These are phyloP conservation scores for Parthenolecanium corni DNA, from an alignment of 2,888 invertebrate species.

Conservation along the genomic window DNA sequence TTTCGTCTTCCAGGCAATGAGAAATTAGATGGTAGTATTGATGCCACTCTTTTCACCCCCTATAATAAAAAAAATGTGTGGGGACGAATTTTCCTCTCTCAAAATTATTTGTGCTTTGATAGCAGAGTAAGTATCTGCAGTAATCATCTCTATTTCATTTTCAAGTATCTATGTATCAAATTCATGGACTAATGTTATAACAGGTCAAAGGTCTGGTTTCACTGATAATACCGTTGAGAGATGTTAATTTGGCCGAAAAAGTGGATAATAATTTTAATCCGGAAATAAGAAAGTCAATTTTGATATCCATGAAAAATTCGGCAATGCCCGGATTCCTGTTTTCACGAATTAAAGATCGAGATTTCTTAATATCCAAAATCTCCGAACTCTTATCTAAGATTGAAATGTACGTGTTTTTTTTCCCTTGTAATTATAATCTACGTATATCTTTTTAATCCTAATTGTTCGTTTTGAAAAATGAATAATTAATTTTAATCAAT, in stretches of 20 bases:
- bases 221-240: conserved; percentile 77
- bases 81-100: conserved; percentile 82
- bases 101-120: conserved; percentile 90
- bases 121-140: conserved; percentile 64
- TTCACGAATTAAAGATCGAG: conserved; percentile 75
- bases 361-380: conserved; percentile 79
- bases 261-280: conserved; percentile 55
- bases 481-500: too few relatives aligned
- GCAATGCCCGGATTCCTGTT: conserved; percentile 70
- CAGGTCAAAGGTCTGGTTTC: conserved; percentile 70
- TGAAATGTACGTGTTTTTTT: conserved; percentile 30
- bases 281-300: conserved; percentile 54
- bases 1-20: conserved; percentile 79
- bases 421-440: too few relatives aligned
- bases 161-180: not conserved
- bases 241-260: conserved; percentile 65
- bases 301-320: conserved; percentile 62
- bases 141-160: not conserved
- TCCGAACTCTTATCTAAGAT: conserved; percentile 70
- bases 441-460: too few relatives aligned
- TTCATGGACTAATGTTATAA: conserved; percentile 16
- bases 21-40: conserved; percentile 87
- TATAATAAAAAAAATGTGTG: conserved; percentile 81
- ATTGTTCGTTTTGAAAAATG: too few relatives aligned
- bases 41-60: conserved; percentile 87